Conservation (phyloP, 2,797 vertebrate species). For the Diplodus puntazzo region DNA sequence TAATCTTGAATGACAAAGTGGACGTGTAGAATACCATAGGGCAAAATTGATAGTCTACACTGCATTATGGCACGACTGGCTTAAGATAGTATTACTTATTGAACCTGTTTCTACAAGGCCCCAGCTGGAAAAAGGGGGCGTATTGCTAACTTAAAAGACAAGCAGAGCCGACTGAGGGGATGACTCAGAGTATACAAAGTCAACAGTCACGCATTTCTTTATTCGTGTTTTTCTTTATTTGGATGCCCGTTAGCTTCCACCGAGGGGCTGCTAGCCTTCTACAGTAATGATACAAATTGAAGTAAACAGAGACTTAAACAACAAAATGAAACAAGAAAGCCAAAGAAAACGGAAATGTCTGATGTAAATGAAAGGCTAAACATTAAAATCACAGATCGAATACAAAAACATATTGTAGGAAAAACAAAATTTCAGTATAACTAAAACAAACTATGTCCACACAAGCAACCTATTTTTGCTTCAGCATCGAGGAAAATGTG, state of each 20-base stretch:
- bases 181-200: slow-evolving; percentile 14
- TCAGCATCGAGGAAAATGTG: not conserved
- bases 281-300: not conserved
- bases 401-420: not conserved
- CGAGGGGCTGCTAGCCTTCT: not conserved
- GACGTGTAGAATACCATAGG: not conserved
- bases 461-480: not conserved
- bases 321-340: not conserved
- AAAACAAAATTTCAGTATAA: not conserved
- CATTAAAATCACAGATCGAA: slow-evolving; percentile 5
- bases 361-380: slow-evolving; percentile 8
- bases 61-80: not conserved
- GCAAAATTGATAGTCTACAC: not conserved
- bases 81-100: slow-evolving; percentile 1
- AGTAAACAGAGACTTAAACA: not conserved
- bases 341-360: slow-evolving; percentile 5
- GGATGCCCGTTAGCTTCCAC: slow-evolving; percentile 8
- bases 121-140: slow-evolving; percentile 3
- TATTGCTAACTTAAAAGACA: not conserved
- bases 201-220: not conserved
- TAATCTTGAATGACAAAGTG: not conserved
- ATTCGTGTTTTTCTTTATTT: slow-evolving; percentile 15
- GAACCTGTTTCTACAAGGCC: not conserved
- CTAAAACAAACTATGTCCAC: not conserved
- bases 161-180: not conserved